Conservation (phyloP, 2,888 invertebrate species). For the Macrosiphum euphorbiae region DNA sequence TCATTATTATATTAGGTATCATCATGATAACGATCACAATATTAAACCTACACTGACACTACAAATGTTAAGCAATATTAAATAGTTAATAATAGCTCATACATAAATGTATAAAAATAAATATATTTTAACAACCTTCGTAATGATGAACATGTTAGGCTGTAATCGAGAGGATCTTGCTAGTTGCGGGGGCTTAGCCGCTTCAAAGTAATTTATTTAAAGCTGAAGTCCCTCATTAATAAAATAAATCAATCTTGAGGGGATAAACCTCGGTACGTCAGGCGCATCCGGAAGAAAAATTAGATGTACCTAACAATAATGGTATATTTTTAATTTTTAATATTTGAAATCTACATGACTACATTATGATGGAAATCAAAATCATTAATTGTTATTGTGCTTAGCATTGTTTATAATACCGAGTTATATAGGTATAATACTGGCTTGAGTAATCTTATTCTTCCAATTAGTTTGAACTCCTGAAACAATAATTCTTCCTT, state of each 20-base stretch:
- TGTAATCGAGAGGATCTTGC: not conserved
- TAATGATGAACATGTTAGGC: not conserved
- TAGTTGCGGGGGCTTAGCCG: not conserved
- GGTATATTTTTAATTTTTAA: not conserved
- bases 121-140: not conserved
- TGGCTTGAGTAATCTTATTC: not conserved
- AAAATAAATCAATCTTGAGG: not conserved
- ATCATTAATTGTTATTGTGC: not conserved
- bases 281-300: not conserved
- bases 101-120: not conserved
- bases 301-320: not conserved
- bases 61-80: not conserved
- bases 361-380: not conserved
- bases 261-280: not conserved
- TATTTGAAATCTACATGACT: not conserved
- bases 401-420: not conserved
- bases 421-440: not conserved
- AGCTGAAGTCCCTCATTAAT: not conserved
- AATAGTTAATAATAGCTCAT: not conserved
- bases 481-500: not conserved
- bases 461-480: not conserved
- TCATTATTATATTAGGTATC: not conserved
- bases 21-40: not conserved
- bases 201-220: slow-evolving; percentile 6
- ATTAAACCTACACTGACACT: not conserved